Percentiles rank a stretch among this genome's conserved stretches.
phyloP scores from a whole-genome alignment of 30 jellyfish, hydroid and myxozoan genomes.

The Rhopilema esculentum region DNA sequence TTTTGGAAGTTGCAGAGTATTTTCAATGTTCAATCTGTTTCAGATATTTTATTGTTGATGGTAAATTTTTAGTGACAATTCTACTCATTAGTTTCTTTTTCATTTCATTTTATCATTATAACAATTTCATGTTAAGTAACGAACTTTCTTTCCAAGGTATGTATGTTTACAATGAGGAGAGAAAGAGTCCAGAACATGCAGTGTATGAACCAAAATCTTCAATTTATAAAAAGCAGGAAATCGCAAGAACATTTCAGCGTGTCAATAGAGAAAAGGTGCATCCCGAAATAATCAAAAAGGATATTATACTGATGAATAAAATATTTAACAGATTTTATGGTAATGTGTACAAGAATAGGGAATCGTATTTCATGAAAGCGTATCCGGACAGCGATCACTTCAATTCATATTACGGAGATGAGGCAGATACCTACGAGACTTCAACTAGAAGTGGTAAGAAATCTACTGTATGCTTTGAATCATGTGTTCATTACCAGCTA shows the following conservation, averaged over 20 bases:
- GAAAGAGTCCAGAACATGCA: neutral
- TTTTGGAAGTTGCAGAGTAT: too few species aligned
- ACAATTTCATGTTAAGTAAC: neutral
- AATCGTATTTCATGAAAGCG: constrained; percentile 18
- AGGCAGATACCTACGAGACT: constrained; percentile 37
- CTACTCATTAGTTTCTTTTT: too few species aligned
- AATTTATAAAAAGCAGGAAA: neutral
- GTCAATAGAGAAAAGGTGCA: neutral
- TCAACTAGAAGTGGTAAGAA: constrained; percentile 2
- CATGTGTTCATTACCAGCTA: too few species aligned
- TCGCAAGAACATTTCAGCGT: neutral
- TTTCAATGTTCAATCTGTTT: too few species aligned
- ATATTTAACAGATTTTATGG: constrained; percentile 59
- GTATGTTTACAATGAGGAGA: neutral
- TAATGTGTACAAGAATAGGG: neutral
- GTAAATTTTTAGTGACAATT: too few species aligned
- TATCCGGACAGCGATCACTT: constrained; percentile 47
- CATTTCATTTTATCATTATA: neutral
- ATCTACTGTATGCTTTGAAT: neutral
- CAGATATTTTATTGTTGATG: too few species aligned
- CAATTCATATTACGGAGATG: constrained; percentile 52
- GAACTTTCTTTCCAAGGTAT: neutral
- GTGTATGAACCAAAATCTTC: neutral
- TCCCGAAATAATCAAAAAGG: constrained; percentile 56
- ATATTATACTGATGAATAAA: constrained; percentile 55